Conservation (phyloP, 2,797 vertebrate species). For the Manis javanica region DNA sequence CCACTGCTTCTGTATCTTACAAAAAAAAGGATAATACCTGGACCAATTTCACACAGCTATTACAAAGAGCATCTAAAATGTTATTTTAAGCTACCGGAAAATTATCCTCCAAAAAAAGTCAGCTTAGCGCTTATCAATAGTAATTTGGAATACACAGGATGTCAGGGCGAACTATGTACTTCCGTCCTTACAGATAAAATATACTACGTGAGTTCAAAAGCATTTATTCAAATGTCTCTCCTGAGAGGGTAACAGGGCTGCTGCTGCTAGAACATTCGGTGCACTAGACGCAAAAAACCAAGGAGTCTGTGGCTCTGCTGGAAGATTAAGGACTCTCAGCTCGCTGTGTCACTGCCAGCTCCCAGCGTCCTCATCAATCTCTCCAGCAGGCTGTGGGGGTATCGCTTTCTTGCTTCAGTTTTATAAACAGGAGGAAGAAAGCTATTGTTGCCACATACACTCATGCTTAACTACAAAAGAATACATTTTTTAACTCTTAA, state of each 20-base stretch:
- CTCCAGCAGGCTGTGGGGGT: neutral
- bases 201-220: slow-evolving; percentile 67
- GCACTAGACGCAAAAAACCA: slow-evolving; percentile 4
- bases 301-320: slow-evolving; percentile 44
- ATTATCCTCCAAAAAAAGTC: slow-evolving; percentile 73
- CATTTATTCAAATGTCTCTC: slow-evolving; percentile 80
- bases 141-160: slow-evolving; percentile 77
- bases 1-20: neutral
- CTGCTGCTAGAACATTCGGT: slow-evolving; percentile 62
- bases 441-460: slow-evolving; percentile 52
- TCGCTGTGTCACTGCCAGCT: neutral
- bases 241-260: slow-evolving; percentile 69
- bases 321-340: slow-evolving; percentile 70
- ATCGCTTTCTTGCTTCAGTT: slow-evolving; percentile 29
- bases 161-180: slow-evolving; percentile 77
- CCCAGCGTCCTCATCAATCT: slow-evolving; percentile 69
- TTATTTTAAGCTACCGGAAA: slow-evolving; percentile 78
- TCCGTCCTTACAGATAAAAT: slow-evolving; percentile 73
- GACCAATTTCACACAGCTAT: slow-evolving; percentile 45
- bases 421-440: slow-evolving; percentile 67
- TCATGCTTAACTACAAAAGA: slow-evolving; percentile 20
- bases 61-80: slow-evolving; percentile 69
- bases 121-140: slow-evolving; percentile 68
- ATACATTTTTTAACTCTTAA: slow-evolving; percentile 41
- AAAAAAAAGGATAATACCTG: slow-evolving; percentile 47